Base-by-base conservation (phyloP, 2,888 invertebrate genomes). In the Gerris lacustris region DNA sequence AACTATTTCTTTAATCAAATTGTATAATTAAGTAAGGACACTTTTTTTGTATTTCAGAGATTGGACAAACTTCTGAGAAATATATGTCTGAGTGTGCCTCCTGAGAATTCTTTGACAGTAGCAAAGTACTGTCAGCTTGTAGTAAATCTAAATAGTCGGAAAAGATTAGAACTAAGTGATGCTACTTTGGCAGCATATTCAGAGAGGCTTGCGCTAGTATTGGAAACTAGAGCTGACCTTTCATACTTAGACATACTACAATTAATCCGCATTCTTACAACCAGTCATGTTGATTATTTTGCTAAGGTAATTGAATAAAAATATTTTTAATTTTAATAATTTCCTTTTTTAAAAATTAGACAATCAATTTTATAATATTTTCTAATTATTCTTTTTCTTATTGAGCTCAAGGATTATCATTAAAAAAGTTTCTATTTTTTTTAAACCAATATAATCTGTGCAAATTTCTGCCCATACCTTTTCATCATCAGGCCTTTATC, bases 41-140 rank as follows among this genome's bases (percentile, higher is more conserved):
- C 9, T 55, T 9, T 55, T 55, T 55, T 55, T 55, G 9, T 55
- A 11, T 55, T 55, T 55, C 55, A 55, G 55, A 55, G 15, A 55
- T 55, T 55, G 15, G 55, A 55, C 55, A 55, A 15, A 9, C 55
- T 55, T 11, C 55, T 55, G 55, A 9, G 55, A 55, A 55, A 9
- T 15, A 55, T 55, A 9, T 55, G 55, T 55, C 15, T 55, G 15
- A 55, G 15, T 9, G 73, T 76, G 17, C 70, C 75, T 45, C 82
- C 85, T 6, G 80, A 79, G 45, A 86, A 87, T 77, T 82, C 82
- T 69, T 81, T 82, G 70, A 78, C 87, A 68, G 82, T 84, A 6
- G 82, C 84, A 44, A 87, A 86, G 80, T 82, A 84, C 72, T 85
- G 86, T 75, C 83, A 84, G 76, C 79, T 87, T 71, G 80, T 87